Evolutionary conservation across 1,140 invertebrate species (phyloP).

Genomic region (Hestina assimilis): DNA sequence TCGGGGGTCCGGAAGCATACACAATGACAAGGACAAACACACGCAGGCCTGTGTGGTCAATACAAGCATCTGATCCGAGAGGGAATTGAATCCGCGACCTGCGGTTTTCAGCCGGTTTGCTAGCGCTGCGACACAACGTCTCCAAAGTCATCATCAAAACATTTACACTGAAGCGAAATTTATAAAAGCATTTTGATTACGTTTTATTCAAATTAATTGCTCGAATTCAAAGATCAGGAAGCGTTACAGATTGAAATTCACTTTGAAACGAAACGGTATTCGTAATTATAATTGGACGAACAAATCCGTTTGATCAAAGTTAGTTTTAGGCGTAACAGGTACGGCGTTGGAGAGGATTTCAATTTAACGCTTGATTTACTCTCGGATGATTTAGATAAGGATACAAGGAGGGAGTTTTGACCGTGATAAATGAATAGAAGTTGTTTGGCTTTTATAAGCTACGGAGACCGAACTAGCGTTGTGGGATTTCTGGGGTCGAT

Average conservation of each 20-base stretch:
- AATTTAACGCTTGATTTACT: conserved; percentile 68
- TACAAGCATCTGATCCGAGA: too few relatives aligned
- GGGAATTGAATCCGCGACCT: too few relatives aligned
- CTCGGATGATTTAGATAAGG: conserved; percentile 53
- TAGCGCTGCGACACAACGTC: too few relatives aligned
- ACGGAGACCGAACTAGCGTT: background rate
- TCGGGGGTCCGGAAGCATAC: too few relatives aligned
- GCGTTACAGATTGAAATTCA: background rate
- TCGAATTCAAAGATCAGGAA: conserved; percentile 5
- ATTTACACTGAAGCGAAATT: background rate
- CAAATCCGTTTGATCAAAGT: conserved; percentile 46
- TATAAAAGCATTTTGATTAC: background rate
- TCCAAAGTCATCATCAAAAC: too few relatives aligned
- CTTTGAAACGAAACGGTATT: conserved; percentile 3
- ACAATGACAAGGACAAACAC: too few relatives aligned
- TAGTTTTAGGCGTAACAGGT: conserved; percentile 37
- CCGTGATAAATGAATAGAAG: conserved; percentile 34
- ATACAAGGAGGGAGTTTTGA: conserved; percentile 29
- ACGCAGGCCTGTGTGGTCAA: too few relatives aligned
- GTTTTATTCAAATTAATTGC: background rate
- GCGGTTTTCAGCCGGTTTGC: too few relatives aligned
- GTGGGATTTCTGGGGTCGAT: too few relatives aligned
- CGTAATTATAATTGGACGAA: conserved; percentile 21
- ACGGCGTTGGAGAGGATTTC: conserved; percentile 38
- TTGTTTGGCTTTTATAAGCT: conserved; percentile 11